These are phyloP conservation scores for Harpegnathos saltator DNA, from an alignment of 1,140 invertebrate species.

Conservation along the genomic window DNA sequence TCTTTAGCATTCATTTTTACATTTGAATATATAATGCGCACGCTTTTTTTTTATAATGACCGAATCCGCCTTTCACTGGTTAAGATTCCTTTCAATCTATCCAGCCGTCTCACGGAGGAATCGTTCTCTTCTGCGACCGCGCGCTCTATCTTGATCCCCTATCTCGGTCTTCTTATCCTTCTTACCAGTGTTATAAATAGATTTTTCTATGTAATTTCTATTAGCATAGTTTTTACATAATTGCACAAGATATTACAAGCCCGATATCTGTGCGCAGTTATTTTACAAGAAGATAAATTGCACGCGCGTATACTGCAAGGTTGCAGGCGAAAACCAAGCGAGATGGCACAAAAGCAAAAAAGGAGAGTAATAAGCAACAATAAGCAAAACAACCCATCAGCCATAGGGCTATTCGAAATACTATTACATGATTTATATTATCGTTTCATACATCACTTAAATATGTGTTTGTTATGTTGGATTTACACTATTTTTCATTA, in stretches of 20 bases:
- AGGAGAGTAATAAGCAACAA: slow-evolving; percentile 24
- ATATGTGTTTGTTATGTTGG: too few species aligned
- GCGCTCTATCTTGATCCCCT: neutral
- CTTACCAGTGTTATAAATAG: slow-evolving; percentile 74
- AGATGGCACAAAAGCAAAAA: slow-evolving; percentile 2
- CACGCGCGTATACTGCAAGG: slow-evolving; percentile 8
- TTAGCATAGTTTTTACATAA: slow-evolving; percentile 85
- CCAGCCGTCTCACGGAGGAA: too few species aligned
- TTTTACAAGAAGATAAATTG: slow-evolving; percentile 75
- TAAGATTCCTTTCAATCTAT: slow-evolving; percentile 57
- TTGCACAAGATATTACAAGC: slow-evolving; percentile 75
- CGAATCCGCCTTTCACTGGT: slow-evolving; percentile 60
- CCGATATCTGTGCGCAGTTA: slow-evolving; percentile 69
- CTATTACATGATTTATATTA: neutral
- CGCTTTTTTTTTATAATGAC: slow-evolving; percentile 79
- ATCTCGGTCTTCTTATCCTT: neutral
- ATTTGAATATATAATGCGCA: slow-evolving; percentile 81
- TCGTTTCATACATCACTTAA: too few species aligned
- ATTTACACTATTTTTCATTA: too few species aligned
- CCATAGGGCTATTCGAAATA: slow-evolving; percentile 3
- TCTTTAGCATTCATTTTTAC: slow-evolving; percentile 77
- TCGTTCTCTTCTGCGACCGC: too few species aligned
- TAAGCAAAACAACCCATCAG: slow-evolving; percentile 31
- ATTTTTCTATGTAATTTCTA: slow-evolving; percentile 84
- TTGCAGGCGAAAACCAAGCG: slow-evolving; percentile 7